Evolutionary conservation across 2,797 vertebrate genomes (phyloP).

Genomic region (Halcyon leucocephala): DNA sequence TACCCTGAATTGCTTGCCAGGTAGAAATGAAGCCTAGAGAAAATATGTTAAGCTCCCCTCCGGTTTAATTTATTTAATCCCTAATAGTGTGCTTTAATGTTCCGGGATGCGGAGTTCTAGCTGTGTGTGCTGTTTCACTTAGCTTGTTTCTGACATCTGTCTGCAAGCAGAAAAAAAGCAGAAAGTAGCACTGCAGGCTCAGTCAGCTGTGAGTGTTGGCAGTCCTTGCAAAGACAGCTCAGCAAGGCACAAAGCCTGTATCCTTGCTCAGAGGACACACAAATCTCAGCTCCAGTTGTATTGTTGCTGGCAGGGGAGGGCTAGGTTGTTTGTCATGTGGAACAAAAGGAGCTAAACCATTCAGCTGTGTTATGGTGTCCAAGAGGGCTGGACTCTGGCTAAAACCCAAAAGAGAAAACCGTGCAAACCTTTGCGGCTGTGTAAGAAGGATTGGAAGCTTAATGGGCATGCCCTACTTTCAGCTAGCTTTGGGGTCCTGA

Average conservation of each 20-base stretch:
- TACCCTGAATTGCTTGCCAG: not conserved
- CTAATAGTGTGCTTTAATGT: slow-evolving; percentile 2
- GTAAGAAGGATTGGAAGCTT: slow-evolving; percentile 26
- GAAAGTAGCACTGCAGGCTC: slow-evolving; percentile 43
- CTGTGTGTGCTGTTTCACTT: not conserved
- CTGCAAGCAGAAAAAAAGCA: slow-evolving; percentile 19
- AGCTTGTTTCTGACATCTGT: slow-evolving; percentile 35
- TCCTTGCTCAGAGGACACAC: slow-evolving; percentile 47
- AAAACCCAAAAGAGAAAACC: slow-evolving; percentile 42
- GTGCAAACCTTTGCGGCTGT: not conserved
- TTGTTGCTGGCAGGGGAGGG: not conserved
- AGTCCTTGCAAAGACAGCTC: slow-evolving; percentile 58
- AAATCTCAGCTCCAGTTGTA: slow-evolving; percentile 35
- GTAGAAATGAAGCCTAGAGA: not conserved
- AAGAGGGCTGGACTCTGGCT: slow-evolving; percentile 43
- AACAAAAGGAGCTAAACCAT: slow-evolving; percentile 54
- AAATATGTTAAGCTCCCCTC: not conserved
- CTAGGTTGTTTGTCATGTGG: slow-evolving; percentile 16
- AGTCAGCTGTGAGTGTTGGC: slow-evolving; percentile 36
- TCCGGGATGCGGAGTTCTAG: slow-evolving; percentile 1
- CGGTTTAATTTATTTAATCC: slow-evolving; percentile 36
- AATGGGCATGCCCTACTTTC: slow-evolving; percentile 56
- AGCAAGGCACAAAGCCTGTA: slow-evolving; percentile 39
- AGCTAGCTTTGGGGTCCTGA: not conserved
- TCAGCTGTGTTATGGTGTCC: slow-evolving; percentile 54